Base-by-base conservation (phyloP, 2,888 invertebrate species). In the Epirrita christyi region DNA sequence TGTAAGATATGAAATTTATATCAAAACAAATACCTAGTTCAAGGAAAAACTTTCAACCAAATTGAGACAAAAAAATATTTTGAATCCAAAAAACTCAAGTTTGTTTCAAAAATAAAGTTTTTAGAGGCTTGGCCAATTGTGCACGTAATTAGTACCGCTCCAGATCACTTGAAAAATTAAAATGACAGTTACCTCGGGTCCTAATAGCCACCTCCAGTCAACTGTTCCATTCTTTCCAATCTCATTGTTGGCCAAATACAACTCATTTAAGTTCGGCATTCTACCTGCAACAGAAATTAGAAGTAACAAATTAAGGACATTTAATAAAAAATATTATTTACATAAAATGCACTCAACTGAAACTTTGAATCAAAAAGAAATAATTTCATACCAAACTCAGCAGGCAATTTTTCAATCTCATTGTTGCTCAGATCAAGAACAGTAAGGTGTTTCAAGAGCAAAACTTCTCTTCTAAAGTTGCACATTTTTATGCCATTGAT, bases 361-460 rank as follows among this genome's bases (percentile, higher is more conserved):
- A 21, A 21, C 2, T 21, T 21, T 2, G 21, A 4, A 21, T 21
- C 21, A 1, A 36, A 36, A n/a, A 7, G 14, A 14, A 14, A 38
- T 38, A 36, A n/a, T n/a, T 32, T 34, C 76, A 89, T 85, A 68
- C 95, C 95, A 64, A 97, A 79, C 76, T 95, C 96, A 11, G 91
- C 85, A 0, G 97, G 97, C 47, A 97, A 83, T 72, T 89, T 93
- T 60, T 93, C 94, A 47, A 97, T 93, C 61, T 93, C 92, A 90
- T 97, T 97, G 56, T 94, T 88, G 60, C 94, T 94, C 56, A 97
- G 82, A 86, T 96, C 94, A 45, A 97, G 86, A 41, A 93, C 68
- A 57, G 93, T 93, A 7, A 97, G 89, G 68, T 94, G 94, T 46
- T 92, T 93, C 0, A 97, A 82, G 28, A 93, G 86, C 45, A 96